Evolutionary conservation across 1,140 invertebrate species (phyloP), one percentile per base, ranked within the genome.

Genomic region (Panagrolaimus sp.): DNA sequence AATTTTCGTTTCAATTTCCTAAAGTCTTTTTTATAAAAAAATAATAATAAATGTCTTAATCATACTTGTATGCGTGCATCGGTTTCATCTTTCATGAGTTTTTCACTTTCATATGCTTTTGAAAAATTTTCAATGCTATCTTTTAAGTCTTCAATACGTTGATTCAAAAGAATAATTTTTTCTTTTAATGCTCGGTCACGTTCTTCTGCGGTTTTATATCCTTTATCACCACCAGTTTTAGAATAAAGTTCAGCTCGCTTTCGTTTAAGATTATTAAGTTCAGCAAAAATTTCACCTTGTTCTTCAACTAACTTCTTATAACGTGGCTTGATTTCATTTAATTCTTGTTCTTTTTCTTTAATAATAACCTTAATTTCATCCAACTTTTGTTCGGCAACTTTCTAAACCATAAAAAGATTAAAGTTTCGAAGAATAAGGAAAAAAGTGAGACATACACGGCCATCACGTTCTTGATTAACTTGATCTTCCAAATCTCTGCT

Each of bases 161-260:
- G 65, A 65, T 69, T 69, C 64, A 87, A 84, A 82, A 87, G 65
- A 1, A 44, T 4, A 86, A 68, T 86, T 85, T 75, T 84, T 43
- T 45, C 43, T 8, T 46, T 58, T 21, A 58, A 3, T 21, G 52
- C 52, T 0, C 52, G 8, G 28, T 98, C 95, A 77, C 96, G 86
- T 79, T 98, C 94, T 81, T 94, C 91, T 83, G 93, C 92, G 0
- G 91, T 94, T 0, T 91, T 93, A 86, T 98, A 98, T 84, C 98
- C 94, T 76, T 92, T 94, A 0, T 93, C 93, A 78, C 95, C 87
- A 0, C 96, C 96, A 86, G 98, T 95, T 84, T 98, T 98, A 0
- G 94, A 96, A 86, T 98, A 98, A 9, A 99, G 84, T 84, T 98
- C 96, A 83, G 97, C 97, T n/a, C 94, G 86, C 82, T 96, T 94